Evolutionary conservation across 2,113 vertebrate species (phyloP).

Genomic region (Andinoacara biseriatus): DNA sequence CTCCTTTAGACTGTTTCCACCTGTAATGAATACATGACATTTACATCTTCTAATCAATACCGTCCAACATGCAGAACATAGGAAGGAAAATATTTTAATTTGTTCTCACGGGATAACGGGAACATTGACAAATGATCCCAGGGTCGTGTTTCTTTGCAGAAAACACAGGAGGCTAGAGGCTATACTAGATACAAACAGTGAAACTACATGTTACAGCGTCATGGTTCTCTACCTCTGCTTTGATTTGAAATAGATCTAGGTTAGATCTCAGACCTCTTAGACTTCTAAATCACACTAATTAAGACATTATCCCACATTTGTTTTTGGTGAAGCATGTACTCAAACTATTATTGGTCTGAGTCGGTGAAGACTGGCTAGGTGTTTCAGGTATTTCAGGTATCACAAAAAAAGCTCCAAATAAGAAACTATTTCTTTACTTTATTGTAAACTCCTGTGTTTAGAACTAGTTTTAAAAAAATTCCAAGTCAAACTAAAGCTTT

Average conservation of each 20-base stretch:
- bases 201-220: not conserved
- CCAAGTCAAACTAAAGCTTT: not conserved
- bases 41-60: conserved; percentile 36
- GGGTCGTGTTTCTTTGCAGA: not conserved
- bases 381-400: accelerated
- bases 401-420: not conserved
- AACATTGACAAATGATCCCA: not conserved
- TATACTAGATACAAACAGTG: not conserved
- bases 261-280: not conserved
- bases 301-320: not conserved
- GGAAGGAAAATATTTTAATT: not conserved
- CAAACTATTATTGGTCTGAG: not conserved
- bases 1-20: conserved; percentile 6
- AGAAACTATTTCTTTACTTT: not conserved
- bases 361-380: not conserved
- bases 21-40: conserved; percentile 24
- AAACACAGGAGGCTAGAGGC: not conserved
- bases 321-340: not conserved
- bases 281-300: not conserved
- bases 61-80: not conserved
- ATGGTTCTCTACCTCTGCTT: not conserved
- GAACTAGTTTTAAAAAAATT: too few relatives aligned
- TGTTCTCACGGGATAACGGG: not conserved
- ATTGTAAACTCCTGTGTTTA: too few relatives aligned
- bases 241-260: not conserved